Evolutionary conservation across 2,888 invertebrate species (phyloP).

Genomic region (Ophioninae sp.): DNA sequence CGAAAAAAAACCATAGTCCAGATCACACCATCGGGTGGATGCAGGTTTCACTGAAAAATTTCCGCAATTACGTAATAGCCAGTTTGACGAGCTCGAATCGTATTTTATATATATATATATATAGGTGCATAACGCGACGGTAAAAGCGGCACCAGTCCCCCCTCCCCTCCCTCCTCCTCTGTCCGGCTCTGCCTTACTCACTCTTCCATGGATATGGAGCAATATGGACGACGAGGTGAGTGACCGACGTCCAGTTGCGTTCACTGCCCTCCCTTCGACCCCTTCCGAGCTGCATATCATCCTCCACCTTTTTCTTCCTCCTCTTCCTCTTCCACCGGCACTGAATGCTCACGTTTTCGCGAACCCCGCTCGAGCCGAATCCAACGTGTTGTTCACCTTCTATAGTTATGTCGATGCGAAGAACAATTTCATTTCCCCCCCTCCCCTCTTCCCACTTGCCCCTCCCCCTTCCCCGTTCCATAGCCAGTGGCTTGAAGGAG

Average conservation of each 20-base stretch:
- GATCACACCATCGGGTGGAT: not conserved
- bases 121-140: conserved; percentile 51
- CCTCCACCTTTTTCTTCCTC: conserved; percentile 53
- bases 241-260: conserved; percentile 81
- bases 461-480: too few species aligned
- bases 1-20: conserved; percentile 4
- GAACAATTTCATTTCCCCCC: conserved; percentile 56
- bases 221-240: conserved; percentile 79
- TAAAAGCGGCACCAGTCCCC: conserved; percentile 54
- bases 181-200: conserved; percentile 61
- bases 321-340: conserved; percentile 20
- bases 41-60: conserved; percentile 64
- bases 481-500: too few species aligned
- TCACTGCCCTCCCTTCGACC: conserved; percentile 77
- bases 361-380: conserved; percentile 36
- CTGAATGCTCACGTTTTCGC: conserved; percentile 54
- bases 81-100: conserved; percentile 37
- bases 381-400: conserved; percentile 14
- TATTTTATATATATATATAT: conserved; percentile 34
- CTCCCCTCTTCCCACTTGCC: too few species aligned
- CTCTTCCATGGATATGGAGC: conserved; percentile 78
- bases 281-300: conserved; percentile 63
- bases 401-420: not conserved
- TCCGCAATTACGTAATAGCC: conserved; percentile 68
- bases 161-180: conserved; percentile 45